Evolutionary conservation across 2,113 vertebrate species (phyloP), one percentile per base, ranked within the genome.

Genomic region (Ceuthmochares aereus): DNA sequence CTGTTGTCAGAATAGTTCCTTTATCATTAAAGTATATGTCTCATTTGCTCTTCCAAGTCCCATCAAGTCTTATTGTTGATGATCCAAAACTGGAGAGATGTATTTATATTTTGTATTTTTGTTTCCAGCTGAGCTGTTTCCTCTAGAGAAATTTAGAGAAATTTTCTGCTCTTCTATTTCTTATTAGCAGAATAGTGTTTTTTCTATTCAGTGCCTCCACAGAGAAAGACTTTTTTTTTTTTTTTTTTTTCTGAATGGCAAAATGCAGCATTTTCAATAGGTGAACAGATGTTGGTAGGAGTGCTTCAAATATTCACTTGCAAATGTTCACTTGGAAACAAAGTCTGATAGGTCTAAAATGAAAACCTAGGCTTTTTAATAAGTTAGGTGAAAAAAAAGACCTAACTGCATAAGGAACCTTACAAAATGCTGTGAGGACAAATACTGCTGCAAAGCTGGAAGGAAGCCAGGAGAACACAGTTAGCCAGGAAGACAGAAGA

Each of bases 381-480:
- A 70, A 88, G 88, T 80, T 47, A 40, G 13, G 18, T 9, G 19
- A 47, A 20, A 69, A 45, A 88, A 94, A 84, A 63, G 19, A 58
- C 20, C 9, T 69, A 80, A 18, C 43, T 96, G 52, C 51, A 84
- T 7, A 67, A 86, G 27, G 40, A 93, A 60, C 45, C 19, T 89
- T 86, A 37, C 30, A 83, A 86, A 47, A 94, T 76, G 21, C 55
- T 92, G 63, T 9, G 85, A 95, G 90, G 93, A 92, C 72, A 93
- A 95, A 94, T 81, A 86, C 37, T 95, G 63, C 90, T 86, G 93
- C 92, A 96, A 96, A 93, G 93, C 75, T 95, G 95, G 93, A 96
- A 77, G 40, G 34, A 75, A 62, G 72, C 93, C 95, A 97, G 74
- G 29, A 87, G 34, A 91, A 59, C 72, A 84, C 52, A 70, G 70